A percentile compares a stretch with the other conserved stretches of the same genome.
phyloP scores from a whole-genome alignment of 2,888 invertebrate species.

The Trachelus troglodyta region DNA sequence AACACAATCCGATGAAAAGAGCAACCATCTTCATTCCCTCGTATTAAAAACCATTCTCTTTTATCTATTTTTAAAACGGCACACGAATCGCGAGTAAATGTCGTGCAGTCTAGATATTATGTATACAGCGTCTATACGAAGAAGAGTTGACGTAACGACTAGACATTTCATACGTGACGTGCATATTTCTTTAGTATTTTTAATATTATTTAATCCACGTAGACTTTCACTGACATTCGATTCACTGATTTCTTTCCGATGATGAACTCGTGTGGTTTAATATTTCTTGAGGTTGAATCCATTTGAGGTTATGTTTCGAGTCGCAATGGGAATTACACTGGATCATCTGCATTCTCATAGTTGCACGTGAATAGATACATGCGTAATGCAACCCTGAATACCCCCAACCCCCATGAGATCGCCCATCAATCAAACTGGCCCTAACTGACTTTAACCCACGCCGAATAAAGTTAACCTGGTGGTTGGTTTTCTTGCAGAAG shows the following conservation, averaged over 20 bases:
- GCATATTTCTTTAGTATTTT: not conserved
- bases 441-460: not conserved
- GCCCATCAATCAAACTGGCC: not conserved
- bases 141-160: not conserved
- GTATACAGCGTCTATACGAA: not conserved
- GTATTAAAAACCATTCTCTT: not conserved
- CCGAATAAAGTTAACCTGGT: not conserved
- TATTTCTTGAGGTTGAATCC: not conserved
- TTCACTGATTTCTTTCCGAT: not conserved
- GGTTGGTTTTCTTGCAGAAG: conserved; percentile 67
- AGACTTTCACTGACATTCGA: not conserved
- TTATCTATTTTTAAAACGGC: not conserved
- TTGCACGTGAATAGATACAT: not conserved
- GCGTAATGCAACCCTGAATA: not conserved
- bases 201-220: not conserved
- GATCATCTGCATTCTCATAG: not conserved
- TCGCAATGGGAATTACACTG: not conserved
- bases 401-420: not conserved
- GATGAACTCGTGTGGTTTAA: not conserved
- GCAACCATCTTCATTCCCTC: not conserved
- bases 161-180: not conserved
- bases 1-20: not conserved
- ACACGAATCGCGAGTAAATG: not conserved
- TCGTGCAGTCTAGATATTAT: not conserved
- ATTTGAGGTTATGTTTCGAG: not conserved